Base-by-base conservation (phyloP, 2,113 vertebrate genomes). In the Bubo blakistoni region DNA sequence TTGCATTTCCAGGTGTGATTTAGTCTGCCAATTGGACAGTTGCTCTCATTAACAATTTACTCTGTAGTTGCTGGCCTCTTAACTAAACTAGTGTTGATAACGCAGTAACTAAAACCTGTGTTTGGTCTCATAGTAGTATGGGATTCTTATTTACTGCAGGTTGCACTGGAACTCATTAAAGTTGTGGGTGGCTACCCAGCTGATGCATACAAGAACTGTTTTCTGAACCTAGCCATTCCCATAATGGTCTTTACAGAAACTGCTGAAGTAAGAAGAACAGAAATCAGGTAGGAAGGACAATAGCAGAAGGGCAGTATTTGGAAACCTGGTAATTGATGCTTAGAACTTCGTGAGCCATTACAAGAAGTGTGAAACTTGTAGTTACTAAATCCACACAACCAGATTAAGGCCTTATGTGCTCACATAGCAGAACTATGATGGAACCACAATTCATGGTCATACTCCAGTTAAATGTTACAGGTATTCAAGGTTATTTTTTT, bases 171-270 rank as follows among this genome's bases (percentile, higher is more conserved):
- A 97, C 96, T 99, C 94, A 98, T 99, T 66, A 99, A 99, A 97
- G 98, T 99, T 80, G 98, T 98, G 63, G 99, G 98, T 91, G 98
- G 98, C 62, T 98, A 98, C 74, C 97, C 98, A 40, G 99, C 99
- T 97, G 98, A 99, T 89, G 99, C 98, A 10, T 99, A 99, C 92
- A 99, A 98, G 96, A 99, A 99, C 98, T 99, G 99, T 97, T 99
- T 99, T 97, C 98, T 99, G 82, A 99, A 99, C 96, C 97, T 99
- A 97, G 99, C 99, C 94, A 99, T 99, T 98, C 99, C 99, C 80
- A 98, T 99, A 19, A 97, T 99, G 92, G 99, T 99, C 85, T 98
- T 99, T 70, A 99, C 99, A 22, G 99, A 99, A 97, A 98, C 99
- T 17, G 99, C 99, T 42, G 98, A 98, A 90, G 99, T 99, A 59